Evolutionary conservation across 2,113 vertebrate genomes (phyloP).

Genomic region (Casuarius casuarius): DNA sequence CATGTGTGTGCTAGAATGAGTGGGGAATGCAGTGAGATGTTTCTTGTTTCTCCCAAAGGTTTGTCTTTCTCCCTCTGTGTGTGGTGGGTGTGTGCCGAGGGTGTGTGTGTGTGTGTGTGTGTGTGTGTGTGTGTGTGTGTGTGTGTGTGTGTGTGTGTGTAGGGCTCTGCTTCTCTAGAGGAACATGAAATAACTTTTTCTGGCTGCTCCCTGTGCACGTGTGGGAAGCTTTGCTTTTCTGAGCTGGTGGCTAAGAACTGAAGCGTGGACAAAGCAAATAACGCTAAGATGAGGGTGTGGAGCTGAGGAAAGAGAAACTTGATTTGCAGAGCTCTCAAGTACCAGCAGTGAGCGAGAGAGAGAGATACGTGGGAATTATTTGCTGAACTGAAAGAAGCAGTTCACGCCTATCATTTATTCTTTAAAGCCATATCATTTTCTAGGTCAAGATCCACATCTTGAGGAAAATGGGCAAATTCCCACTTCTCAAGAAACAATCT

Average conservation of each 20-base stretch:
- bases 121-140: rapidly evolving
- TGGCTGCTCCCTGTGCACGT: neutral
- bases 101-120: neutral
- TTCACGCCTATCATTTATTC: neutral
- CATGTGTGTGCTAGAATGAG: neutral
- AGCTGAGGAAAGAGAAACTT: neutral
- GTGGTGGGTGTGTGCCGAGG: neutral
- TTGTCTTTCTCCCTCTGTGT: neutral
- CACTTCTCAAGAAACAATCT: neutral
- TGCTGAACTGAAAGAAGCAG: neutral
- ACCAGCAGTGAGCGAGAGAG: neutral
- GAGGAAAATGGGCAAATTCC: neutral
- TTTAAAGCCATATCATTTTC: neutral
- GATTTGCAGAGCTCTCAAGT: neutral
- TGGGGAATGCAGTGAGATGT: neutral
- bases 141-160: rapidly evolving
- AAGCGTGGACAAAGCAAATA: neutral
- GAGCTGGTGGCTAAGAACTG: neutral
- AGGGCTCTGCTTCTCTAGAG: neutral
- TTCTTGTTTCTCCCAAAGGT: neutral
- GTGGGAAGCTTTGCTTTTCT: neutral
- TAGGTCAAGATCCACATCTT: neutral
- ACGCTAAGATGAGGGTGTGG: neutral
- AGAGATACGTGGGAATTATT: neutral
- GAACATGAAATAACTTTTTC: neutral